Evolutionary conservation across 2,888 invertebrate genomes (phyloP).

Genomic region (Chymomyza caudatula): DNA sequence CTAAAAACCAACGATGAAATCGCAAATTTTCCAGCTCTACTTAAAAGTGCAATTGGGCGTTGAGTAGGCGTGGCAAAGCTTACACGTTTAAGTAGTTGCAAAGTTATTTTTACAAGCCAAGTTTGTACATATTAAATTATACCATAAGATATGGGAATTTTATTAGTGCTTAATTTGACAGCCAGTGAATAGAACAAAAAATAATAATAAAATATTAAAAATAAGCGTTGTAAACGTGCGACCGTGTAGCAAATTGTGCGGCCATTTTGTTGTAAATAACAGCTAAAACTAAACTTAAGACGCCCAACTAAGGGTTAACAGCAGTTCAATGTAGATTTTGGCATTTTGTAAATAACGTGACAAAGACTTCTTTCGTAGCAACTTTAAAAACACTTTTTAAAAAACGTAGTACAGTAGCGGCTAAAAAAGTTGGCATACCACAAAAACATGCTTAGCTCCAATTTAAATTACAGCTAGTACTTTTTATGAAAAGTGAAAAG

Average conservation of each 20-base stretch:
- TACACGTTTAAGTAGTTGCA: not conserved
- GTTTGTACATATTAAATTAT: not conserved
- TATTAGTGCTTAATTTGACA: constrained; percentile 1
- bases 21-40: not conserved
- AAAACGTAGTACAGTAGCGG: constrained; percentile 14
- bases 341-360: constrained; percentile 46
- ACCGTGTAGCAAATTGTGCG: constrained; percentile 7
- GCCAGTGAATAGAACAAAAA: constrained; percentile 17
- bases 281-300: constrained; percentile 34
- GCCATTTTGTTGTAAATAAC: constrained; percentile 42
- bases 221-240: constrained; percentile 36
- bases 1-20: too few relatives aligned
- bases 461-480: constrained; percentile 33
- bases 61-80: not conserved
- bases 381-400: not conserved
- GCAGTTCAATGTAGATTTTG: constrained; percentile 1
- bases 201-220: not conserved
- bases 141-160: not conserved
- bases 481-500: constrained; percentile 6
- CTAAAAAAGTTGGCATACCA: constrained; percentile 32
- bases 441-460: constrained; percentile 37
- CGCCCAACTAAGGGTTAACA: constrained; percentile 27
- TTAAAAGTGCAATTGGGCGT: not conserved
- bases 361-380: constrained; percentile 30
- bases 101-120: not conserved